These are phyloP conservation scores for Netelia fuscicornis DNA, from an alignment of 2,888 invertebrate species.

Conservation along the genomic window DNA sequence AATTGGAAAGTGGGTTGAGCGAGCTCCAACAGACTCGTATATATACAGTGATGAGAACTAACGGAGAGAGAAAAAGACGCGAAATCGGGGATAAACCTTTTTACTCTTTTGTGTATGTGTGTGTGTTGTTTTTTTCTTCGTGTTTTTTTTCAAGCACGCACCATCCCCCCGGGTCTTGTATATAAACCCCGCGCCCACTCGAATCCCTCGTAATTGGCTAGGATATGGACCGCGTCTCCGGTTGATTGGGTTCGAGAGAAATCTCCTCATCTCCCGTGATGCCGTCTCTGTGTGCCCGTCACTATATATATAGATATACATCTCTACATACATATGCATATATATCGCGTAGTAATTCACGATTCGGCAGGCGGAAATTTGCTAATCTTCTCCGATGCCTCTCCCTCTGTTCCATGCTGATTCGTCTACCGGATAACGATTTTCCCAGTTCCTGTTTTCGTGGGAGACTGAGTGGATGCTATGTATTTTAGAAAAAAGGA, in stretches of 20 bases:
- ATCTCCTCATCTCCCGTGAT: slow-evolving; percentile 19
- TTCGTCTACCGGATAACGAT: slow-evolving; percentile 47
- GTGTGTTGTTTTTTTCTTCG: slow-evolving; percentile 2
- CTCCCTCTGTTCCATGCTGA: neutral
- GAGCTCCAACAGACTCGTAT: neutral
- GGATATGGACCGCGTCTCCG: slow-evolving; percentile 50
- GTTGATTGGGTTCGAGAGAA: slow-evolving; percentile 57
- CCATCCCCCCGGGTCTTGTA: neutral
- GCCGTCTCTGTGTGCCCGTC: neutral
- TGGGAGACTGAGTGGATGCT: neutral
- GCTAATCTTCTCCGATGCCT: slow-evolving; percentile 53
- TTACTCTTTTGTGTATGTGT: neutral
- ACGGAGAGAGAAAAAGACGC: slow-evolving; percentile 26
- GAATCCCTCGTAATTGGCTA: slow-evolving; percentile 45
- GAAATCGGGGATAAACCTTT: slow-evolving; percentile 6
- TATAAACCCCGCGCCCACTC: slow-evolving; percentile 6
- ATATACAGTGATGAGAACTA: slow-evolving; percentile 1
- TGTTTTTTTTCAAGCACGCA: slow-evolving; percentile 4
- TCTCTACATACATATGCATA: neutral
- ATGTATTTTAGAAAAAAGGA: neutral
- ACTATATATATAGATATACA: neutral
- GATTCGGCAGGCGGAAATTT: slow-evolving; percentile 53
- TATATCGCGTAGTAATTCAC: slow-evolving; percentile 32
- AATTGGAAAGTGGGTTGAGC: slow-evolving; percentile 27
- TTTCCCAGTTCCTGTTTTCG: slow-evolving; percentile 23